Conservation (phyloP, 2,797 vertebrate genomes). For the Arrhamphus sclerolepis region DNA sequence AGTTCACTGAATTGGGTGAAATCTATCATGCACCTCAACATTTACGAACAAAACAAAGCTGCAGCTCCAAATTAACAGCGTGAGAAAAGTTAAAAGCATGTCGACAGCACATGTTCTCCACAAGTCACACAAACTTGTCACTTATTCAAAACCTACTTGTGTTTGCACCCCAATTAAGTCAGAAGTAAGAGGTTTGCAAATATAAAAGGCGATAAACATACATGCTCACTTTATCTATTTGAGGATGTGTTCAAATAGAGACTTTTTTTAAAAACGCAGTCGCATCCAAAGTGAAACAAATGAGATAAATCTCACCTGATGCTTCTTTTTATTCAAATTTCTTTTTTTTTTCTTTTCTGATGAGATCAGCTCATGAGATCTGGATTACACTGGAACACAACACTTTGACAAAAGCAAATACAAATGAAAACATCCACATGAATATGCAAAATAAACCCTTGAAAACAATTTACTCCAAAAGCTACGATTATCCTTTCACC, state of each 20-base stretch:
- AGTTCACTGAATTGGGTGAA: constrained; percentile 8
- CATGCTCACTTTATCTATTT: constrained; percentile 55
- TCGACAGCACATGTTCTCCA: constrained; percentile 39
- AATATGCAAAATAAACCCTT: constrained; percentile 41
- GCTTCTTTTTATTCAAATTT: constrained; percentile 29
- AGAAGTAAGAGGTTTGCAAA: constrained; percentile 37
- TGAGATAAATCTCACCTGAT: neutral
- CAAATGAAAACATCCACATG: constrained; percentile 20
- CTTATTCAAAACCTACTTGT: constrained; percentile 49
- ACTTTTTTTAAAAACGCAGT: constrained; percentile 10
- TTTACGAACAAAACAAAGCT: constrained; percentile 34
- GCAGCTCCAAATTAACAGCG: constrained; percentile 35
- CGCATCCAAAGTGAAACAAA: constrained; percentile 42
- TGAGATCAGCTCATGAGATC: constrained; percentile 29
- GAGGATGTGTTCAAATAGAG: constrained; percentile 51
- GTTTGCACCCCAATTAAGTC: constrained; percentile 37
- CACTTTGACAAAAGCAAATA: constrained; percentile 18
- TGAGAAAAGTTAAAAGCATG: constrained; percentile 34
- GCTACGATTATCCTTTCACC: constrained; percentile 47
- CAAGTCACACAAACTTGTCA: constrained; percentile 56
- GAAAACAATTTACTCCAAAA: constrained; percentile 41
- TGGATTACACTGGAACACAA: constrained; percentile 12
- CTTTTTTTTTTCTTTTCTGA: constrained; percentile 32
- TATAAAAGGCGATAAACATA: constrained; percentile 54
- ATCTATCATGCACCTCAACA: neutral